A percentile compares a stretch with the other conserved stretches of the same genome.
Evolutionary conservation across 2,888 invertebrate genomes (phyloP).

Genomic region (Agonum fuliginosum): DNA sequence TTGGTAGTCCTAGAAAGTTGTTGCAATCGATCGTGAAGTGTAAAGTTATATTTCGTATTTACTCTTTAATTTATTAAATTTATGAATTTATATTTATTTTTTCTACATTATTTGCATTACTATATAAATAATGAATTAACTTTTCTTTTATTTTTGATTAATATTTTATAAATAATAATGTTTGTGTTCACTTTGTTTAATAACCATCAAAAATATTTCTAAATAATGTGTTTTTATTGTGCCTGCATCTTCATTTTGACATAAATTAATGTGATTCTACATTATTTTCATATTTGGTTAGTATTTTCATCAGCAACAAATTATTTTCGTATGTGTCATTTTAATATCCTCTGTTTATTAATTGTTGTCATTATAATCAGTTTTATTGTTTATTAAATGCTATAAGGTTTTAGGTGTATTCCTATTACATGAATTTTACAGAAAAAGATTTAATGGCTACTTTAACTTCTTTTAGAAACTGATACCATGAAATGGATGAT

Average conservation of each 20-base stretch:
- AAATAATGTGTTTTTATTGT: background rate
- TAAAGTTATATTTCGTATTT: constrained; percentile 54
- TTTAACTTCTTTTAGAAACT: background rate
- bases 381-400: background rate
- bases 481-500: constrained; percentile 1
- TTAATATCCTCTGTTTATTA: constrained; percentile 4
- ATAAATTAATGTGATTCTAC: background rate
- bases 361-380: background rate
- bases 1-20: constrained; percentile 55
- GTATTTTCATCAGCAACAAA: background rate
- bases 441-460: background rate
- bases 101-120: constrained; percentile 13
- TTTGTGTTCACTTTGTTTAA: constrained; percentile 3
- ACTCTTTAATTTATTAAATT: constrained; percentile 52
- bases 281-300: constrained; percentile 6
- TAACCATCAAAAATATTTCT: constrained; percentile 27
- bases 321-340: background rate
- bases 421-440: constrained; percentile 3
- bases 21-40: constrained; percentile 54
- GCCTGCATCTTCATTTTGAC: background rate
- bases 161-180: constrained; percentile 1
- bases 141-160: constrained; percentile 13
- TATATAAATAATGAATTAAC: background rate
- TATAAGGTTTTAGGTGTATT: constrained; percentile 2
- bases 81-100: constrained; percentile 36